Percentiles rank a stretch among this genome's conserved stretches.
Evolutionary conservation across 1,140 invertebrate genomes (phyloP).

Genomic region (Mamestra configurata): DNA sequence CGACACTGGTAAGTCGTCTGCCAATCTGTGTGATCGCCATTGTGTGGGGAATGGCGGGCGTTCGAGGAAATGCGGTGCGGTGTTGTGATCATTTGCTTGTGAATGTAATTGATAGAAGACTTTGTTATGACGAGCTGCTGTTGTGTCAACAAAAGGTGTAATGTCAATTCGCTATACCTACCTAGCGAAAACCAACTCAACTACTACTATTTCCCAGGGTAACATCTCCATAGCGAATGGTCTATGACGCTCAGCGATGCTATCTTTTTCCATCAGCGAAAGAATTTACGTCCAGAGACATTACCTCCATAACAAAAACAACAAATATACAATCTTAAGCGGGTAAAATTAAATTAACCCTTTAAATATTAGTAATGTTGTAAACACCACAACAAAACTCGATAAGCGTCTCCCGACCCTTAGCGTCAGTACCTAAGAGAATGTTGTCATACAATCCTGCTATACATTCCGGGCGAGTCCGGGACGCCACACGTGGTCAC

Average conservation of each 20-base stretch:
- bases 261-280: too few relatives aligned
- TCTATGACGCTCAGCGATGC: too few relatives aligned
- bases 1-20: background rate
- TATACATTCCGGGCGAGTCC: background rate
- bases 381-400: background rate
- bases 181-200: too few relatives aligned
- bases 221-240: too few relatives aligned
- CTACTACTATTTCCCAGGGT: too few relatives aligned
- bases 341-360: too few relatives aligned
- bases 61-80: background rate
- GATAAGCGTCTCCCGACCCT: background rate
- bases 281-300: too few relatives aligned
- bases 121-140: background rate
- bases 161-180: too few relatives aligned
- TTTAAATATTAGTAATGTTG: too few relatives aligned
- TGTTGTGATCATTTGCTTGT: background rate
- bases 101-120: conserved; percentile 13
- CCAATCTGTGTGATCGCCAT: background rate
- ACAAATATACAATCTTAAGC: too few relatives aligned
- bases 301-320: too few relatives aligned
- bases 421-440: background rate
- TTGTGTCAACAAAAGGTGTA: background rate
- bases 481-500: background rate
- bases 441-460: conserved; percentile 11
- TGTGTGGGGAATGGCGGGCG: background rate